Evolutionary conservation across 2,113 vertebrate species (phyloP), one percentile per base, ranked within the genome.

Genomic region (Mobula hypostoma): DNA sequence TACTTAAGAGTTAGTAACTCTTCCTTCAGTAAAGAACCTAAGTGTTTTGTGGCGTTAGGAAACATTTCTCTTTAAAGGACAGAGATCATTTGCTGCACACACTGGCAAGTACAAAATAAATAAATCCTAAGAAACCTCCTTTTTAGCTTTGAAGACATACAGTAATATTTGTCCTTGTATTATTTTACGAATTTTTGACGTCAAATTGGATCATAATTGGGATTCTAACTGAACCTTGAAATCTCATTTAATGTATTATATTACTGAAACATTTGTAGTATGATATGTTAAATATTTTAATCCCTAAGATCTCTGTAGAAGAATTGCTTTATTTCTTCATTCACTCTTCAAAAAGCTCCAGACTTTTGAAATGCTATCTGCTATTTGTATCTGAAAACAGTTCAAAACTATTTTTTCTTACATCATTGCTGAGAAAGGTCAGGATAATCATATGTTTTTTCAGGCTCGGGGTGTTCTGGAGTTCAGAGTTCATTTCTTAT

Each of bases 321-420:
- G 21, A 56, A 76, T 93, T 93, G 36, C 36, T 74, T 93, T 74
- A 93, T 70, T 36, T 93, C 91, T 74, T 48, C 48, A 48, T 93
- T 36, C 9, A 36, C 2, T 40, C 70, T 70, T 74, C 36, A 68
- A 74, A 3, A 0, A 48, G 90, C 27, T 40, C 2, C 58, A n/a
- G 14, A 80, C 14, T 2, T 11, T 24, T 85, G 82, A 58, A 66
- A 93, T 70, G 48, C 9, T 17, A 72, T 56, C 68, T 93, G 68
- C 19, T 93, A 40, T 93, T 66, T 29, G 11, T 21, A 93, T 29
- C 14, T 36, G n/a, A 92, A 92, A 21, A 74, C 9, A 72, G 11
- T 74, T 74, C 29, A 90, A 70, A 90, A 48, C 72, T 19, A 92
- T 40, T 74, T 74, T 48, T 36, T 48, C 88, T 40, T 40, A 17